Percentiles rank a stretch among this genome's conserved stretches.
Evolutionary conservation across 2,888 invertebrate species (phyloP).

Genomic region (Chymomyza fuscimana): DNA sequence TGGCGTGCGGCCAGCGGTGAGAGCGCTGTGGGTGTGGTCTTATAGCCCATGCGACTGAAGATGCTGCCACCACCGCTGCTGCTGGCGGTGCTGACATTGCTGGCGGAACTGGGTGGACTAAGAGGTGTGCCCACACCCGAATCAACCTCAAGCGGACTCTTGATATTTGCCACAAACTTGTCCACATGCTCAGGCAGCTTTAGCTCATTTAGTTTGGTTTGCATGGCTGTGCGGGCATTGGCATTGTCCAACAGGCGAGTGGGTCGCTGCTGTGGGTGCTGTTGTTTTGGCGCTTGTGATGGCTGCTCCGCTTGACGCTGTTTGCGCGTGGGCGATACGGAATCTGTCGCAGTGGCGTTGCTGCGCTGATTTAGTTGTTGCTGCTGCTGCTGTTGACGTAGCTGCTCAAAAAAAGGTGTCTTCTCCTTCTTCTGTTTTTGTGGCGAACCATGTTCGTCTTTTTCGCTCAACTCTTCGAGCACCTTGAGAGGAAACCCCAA

Average conservation of each 20-base stretch:
- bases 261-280: conserved; percentile 74
- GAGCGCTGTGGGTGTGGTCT: conserved; percentile 70
- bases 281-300: conserved; percentile 46
- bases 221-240: conserved; percentile 58
- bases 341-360: conserved; percentile 26
- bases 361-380: conserved; percentile 78
- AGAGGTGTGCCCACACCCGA: conserved; percentile 85
- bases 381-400: conserved; percentile 82
- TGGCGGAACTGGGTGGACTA: conserved; percentile 81
- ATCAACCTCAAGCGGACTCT: conserved; percentile 80
- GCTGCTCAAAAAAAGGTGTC: conserved; percentile 85
- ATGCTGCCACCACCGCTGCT: conserved; percentile 61
- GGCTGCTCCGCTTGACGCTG: conserved; percentile 18
- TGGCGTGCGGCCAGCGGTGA: conserved; percentile 71
- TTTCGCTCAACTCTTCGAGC: conserved; percentile 79
- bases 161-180: conserved; percentile 73
- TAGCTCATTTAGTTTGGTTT: conserved; percentile 72
- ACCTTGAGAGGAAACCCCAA: conserved; percentile 80
- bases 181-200: conserved; percentile 78
- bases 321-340: conserved; percentile 34
- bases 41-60: conserved; percentile 77
- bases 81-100: conserved; percentile 52
- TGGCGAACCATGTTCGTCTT: conserved; percentile 80
- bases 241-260: conserved; percentile 71
- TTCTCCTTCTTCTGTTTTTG: conserved; percentile 79